These are phyloP conservation scores for Blennius ocellaris DNA, from an alignment of 2,113 vertebrate species.

Conservation along the genomic window DNA sequence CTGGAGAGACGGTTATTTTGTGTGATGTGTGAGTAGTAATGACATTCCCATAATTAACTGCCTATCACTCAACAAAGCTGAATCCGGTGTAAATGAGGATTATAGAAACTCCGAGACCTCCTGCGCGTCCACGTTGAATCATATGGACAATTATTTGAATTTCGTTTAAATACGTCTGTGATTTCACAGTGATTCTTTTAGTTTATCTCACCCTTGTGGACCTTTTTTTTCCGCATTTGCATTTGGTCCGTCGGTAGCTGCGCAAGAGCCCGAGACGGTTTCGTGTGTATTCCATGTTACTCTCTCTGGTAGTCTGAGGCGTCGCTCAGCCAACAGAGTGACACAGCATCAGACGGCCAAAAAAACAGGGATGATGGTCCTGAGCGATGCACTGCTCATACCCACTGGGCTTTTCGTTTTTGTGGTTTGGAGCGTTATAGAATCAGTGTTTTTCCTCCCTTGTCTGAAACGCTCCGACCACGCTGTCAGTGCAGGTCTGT, in stretches of 20 bases:
- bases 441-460: conserved; percentile 59
- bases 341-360: conserved; percentile 51
- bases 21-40: conserved; percentile 47
- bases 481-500: conserved; percentile 74
- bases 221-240: conserved; percentile 38
- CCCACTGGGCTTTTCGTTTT: conserved; percentile 59
- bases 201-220: background rate
- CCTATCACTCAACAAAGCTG: conserved; percentile 61
- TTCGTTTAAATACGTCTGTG: conserved; percentile 17
- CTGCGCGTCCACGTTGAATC: conserved; percentile 40
- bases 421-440: conserved; percentile 64
- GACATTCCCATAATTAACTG: conserved; percentile 61
- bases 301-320: conserved; percentile 16
- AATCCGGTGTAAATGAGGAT: conserved; percentile 55
- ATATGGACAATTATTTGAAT: conserved; percentile 16
- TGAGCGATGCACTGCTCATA: conserved; percentile 36
- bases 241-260: conserved; percentile 18
- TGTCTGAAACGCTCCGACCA: conserved; percentile 64
- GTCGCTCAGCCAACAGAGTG: conserved; percentile 34
- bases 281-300: background rate
- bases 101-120: conserved; percentile 37
- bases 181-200: conserved; percentile 12
- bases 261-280: background rate
- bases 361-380: conserved; percentile 44
- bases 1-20: conserved; percentile 39